Percentiles rank a stretch among this genome's conserved stretches.
These are phyloP conservation scores for Diceros bicornis DNA, from an alignment of 2,797 vertebrate genomes.

Conservation along the genomic window DNA sequence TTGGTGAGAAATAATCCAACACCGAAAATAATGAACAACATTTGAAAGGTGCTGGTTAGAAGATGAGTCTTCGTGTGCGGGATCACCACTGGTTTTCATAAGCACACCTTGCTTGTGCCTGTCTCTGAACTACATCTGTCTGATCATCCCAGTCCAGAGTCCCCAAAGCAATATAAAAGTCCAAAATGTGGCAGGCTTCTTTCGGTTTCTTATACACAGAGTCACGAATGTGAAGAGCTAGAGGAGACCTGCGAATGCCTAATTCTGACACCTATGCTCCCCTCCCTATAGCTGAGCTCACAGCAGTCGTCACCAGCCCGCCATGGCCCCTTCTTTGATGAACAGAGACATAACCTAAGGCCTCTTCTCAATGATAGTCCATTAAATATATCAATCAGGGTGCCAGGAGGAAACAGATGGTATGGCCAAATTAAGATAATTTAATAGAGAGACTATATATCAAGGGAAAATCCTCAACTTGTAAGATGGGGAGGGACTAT, in stretches of 20 bases:
- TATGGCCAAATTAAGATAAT: not conserved
- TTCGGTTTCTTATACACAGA: not conserved
- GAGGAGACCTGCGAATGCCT: not conserved
- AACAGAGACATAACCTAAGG: not conserved
- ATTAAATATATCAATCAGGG: not conserved
- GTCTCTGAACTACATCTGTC: not conserved
- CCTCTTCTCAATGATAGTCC: not conserved
- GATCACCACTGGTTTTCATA: not conserved
- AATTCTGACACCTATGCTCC: not conserved
- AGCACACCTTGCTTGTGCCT: not conserved
- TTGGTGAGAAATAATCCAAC: conserved; percentile 3
- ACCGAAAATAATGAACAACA: not conserved
- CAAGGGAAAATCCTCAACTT: not conserved
- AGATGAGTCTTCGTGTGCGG: not conserved
- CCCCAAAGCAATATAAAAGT: not conserved
- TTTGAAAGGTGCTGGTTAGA: conserved; percentile 2
- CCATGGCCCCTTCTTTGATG: not conserved
- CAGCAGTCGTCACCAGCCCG: not conserved
- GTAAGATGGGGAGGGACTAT: not conserved
- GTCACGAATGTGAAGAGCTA: not conserved
- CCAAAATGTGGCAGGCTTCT: not conserved
- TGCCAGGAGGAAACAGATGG: not conserved
- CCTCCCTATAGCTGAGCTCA: not conserved
- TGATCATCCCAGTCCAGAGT: not conserved
- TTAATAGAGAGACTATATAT: not conserved